Conservation (phyloP, 2,113 vertebrate genomes). For the Lamprotornis superbus region DNA sequence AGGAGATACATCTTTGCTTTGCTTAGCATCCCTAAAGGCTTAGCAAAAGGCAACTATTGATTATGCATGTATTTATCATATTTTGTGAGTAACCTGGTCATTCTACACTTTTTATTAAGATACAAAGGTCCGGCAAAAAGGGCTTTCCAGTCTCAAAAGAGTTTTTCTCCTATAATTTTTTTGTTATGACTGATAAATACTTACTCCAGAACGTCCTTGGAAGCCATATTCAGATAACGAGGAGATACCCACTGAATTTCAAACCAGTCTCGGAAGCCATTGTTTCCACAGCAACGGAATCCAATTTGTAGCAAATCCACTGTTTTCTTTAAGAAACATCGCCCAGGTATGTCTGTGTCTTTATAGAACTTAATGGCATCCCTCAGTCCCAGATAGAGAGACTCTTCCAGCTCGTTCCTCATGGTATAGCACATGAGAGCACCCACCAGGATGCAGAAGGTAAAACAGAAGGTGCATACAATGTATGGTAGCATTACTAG, state of each 20-base stretch:
- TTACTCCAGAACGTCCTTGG: constrained; percentile 84
- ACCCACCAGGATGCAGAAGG: constrained; percentile 84
- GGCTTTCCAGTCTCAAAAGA: background rate
- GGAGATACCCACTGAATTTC: constrained; percentile 87
- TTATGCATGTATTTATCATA: background rate
- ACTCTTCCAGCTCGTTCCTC: constrained; percentile 81
- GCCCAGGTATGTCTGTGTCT: constrained; percentile 85
- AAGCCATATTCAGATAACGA: constrained; percentile 86
- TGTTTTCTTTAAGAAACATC: constrained; percentile 86
- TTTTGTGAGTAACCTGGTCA: background rate
- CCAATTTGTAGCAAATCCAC: constrained; percentile 85
- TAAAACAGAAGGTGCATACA: constrained; percentile 85
- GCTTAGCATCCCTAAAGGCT: background rate
- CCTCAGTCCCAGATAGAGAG: constrained; percentile 78
- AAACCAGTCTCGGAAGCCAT: constrained; percentile 87
- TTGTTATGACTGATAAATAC: constrained; percentile 42
- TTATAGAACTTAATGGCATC: constrained; percentile 85
- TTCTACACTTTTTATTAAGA: background rate
- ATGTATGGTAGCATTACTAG: constrained; percentile 87
- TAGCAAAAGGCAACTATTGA: background rate
- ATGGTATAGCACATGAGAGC: constrained; percentile 86
- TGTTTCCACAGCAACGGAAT: constrained; percentile 87
- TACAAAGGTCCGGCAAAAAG: background rate
- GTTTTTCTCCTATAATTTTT: background rate
- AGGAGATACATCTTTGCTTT: background rate